These are phyloP conservation scores for Mustela erminea DNA, from an alignment of 2,797 vertebrate genomes.

Conservation along the genomic window DNA sequence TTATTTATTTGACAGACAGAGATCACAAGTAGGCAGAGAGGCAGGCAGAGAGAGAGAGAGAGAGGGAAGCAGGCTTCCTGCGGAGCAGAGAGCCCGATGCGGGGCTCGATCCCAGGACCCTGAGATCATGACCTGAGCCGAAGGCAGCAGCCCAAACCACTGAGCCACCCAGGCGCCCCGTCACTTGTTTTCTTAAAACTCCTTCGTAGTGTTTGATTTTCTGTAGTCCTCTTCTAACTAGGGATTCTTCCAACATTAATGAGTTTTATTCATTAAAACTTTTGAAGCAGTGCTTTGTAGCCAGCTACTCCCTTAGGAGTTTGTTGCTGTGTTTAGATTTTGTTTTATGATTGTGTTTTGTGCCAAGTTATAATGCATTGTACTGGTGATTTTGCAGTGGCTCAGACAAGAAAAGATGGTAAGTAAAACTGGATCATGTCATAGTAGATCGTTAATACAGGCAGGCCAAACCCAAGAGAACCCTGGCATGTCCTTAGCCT, in stretches of 20 bases:
- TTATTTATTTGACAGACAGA: no score
- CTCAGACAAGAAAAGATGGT: background rate
- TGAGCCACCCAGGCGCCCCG: no score
- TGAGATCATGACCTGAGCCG: no score
- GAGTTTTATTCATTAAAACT: slow-evolving; percentile 29
- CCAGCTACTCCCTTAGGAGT: background rate
- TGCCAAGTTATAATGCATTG: background rate
- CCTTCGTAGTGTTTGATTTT: slow-evolving; percentile 19
- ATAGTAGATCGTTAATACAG: background rate
- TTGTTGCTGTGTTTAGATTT: slow-evolving; percentile 59
- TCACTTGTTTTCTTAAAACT: background rate
- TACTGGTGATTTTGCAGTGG: background rate
- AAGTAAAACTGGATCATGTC: background rate
- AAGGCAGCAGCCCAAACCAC: no score
- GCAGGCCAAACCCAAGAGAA: background rate
- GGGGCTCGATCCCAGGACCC: no score
- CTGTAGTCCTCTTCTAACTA: background rate
- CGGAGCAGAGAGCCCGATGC: no score
- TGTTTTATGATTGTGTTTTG: slow-evolving; percentile 17
- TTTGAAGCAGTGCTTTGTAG: slow-evolving; percentile 37
- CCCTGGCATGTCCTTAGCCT: background rate
- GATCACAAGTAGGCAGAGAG: no score
- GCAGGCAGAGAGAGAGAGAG: no score
- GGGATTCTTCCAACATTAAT: slow-evolving; percentile 15
- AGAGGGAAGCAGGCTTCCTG: no score